Evolutionary conservation across 2,888 invertebrate species (phyloP), one percentile per base, ranked within the genome.

Genomic region (Leucoma salicis): DNA sequence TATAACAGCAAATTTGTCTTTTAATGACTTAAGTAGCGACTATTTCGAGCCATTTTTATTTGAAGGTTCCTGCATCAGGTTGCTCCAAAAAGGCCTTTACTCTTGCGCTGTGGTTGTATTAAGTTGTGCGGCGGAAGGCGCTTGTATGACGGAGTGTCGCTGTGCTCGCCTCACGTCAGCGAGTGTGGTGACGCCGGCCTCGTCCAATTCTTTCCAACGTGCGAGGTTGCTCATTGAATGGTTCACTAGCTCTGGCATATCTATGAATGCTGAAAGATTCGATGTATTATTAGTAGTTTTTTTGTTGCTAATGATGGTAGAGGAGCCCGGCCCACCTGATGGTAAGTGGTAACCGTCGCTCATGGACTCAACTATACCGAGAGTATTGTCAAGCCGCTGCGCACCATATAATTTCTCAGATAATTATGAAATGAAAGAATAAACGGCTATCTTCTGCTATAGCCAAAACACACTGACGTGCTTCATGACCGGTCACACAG

Each of bases 121-220:
- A 8, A 14, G 15, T 11, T 27, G 7, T 35, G 34, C 1, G 15
- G 35, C 27, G 15, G 32, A 12, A 28, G 48, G 7, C 1, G 43
- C 37, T 24, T 55, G 77, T 36, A 63, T 54, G 37, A 60, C 52
- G 46, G 32, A 53, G 57, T 64, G 69, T 1, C 82, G 58, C 49
- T 78, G 85, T 11, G 85, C 86, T 12, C 86, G 79, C 39, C 73
- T 71, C 34, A 95, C 92, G 66, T 95, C 95, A 15, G 92, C 92
- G 54, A 94, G 67, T 4, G 95, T 94, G 47, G 93, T 93, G 59
- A 94, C 92, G 35, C 94, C 95, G 54, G 94, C 93, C 50, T 95
- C 95, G 70, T 95, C 94, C 62, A 93, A 92, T 64, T 96, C 95
- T 70, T 96, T 96, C 98, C 98, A 98, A 76, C 95, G 96, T 42